phyloP scores from a whole-genome alignment of 2,797 vertebrate genomes.

The Orientallactaga sibirica region DNA sequence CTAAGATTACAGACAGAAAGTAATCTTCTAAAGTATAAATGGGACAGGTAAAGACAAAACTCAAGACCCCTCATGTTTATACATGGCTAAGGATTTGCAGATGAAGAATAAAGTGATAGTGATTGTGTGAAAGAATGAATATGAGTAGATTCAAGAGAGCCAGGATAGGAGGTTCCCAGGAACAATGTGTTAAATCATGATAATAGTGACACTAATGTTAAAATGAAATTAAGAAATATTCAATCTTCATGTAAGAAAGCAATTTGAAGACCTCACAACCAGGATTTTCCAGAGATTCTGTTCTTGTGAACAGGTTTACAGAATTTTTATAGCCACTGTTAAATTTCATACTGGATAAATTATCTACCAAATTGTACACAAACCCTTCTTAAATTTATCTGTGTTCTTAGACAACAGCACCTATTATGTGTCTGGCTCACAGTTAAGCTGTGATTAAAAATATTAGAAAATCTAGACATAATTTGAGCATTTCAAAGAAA shows the following conservation, averaged over 20 bases:
- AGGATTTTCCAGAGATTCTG: constrained; percentile 58
- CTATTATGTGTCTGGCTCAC: background rate
- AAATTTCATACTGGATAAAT: constrained; percentile 42
- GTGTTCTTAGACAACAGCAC: background rate
- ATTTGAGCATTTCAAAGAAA: constrained; percentile 37
- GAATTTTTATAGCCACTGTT: constrained; percentile 27
- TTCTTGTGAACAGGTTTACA: constrained; percentile 26
- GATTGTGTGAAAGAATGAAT: constrained; percentile 21
- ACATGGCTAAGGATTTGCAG: background rate
- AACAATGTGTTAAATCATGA: constrained; percentile 28
- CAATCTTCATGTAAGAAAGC: constrained; percentile 34
- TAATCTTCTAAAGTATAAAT: background rate
- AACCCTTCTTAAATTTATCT: constrained; percentile 8
- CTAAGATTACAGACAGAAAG: background rate
- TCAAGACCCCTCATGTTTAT: background rate
- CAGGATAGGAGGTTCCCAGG: background rate
- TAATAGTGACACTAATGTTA: constrained; percentile 28
- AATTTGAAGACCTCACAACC: constrained; percentile 41
- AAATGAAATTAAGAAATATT: constrained; percentile 65
- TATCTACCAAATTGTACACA: background rate
- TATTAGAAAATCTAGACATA: background rate
- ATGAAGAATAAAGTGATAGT: background rate
- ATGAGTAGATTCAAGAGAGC: background rate
- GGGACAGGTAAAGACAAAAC: constrained; percentile 9
- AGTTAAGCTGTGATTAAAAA: constrained; percentile 46